Percentiles rank a stretch among this genome's conserved stretches.
These are phyloP conservation scores for Potorous gilbertii DNA, from an alignment of 2,797 vertebrate species.

Conservation along the genomic window DNA sequence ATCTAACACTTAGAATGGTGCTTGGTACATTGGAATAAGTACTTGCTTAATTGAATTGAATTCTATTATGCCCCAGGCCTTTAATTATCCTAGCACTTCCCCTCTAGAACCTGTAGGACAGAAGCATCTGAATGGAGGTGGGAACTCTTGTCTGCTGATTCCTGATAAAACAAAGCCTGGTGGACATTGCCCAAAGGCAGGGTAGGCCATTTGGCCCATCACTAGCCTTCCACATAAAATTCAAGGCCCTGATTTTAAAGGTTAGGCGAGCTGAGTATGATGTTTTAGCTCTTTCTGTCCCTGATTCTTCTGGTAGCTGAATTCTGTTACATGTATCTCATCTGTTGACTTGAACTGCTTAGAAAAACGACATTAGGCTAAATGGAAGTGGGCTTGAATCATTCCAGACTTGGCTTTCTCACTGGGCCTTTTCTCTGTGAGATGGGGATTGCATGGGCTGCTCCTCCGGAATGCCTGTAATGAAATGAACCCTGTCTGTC, in stretches of 20 bases:
- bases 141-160: background rate
- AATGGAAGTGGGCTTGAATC: slow-evolving; percentile 5
- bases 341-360: slow-evolving; percentile 33
- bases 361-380: slow-evolving; percentile 18
- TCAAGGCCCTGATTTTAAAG: background rate
- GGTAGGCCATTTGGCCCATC: background rate
- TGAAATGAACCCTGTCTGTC: background rate
- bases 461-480: background rate
- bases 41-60: background rate
- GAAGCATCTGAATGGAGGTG: background rate
- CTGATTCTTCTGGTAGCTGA: background rate
- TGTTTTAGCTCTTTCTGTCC: background rate
- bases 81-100: background rate
- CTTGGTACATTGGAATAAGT: background rate
- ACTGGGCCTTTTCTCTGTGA: slow-evolving; percentile 2
- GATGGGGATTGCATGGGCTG: background rate
- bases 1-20: background rate
- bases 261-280: background rate
- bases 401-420: slow-evolving; percentile 13
- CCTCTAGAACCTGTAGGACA: background rate
- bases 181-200: background rate
- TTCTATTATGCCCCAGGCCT: background rate
- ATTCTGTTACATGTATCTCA: background rate
- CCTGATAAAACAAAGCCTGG: background rate
- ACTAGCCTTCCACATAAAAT: background rate